Evolutionary conservation across 1,140 invertebrate species (phyloP).

Genomic region (Batillaria attramentaria): DNA sequence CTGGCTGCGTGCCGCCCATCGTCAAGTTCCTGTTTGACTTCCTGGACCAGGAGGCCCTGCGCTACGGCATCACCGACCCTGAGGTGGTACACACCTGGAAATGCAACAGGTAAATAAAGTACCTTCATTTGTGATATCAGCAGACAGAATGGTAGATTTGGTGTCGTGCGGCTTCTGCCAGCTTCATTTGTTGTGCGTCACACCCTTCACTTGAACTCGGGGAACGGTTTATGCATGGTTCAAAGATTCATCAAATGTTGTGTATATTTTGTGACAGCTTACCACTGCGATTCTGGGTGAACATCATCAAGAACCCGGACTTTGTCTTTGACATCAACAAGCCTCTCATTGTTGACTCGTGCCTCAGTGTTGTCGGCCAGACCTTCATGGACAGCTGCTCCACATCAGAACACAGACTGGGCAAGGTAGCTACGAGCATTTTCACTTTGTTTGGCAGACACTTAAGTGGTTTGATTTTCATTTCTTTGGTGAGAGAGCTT

Average conservation of each 20-base stretch:
- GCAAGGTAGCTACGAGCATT: conserved; percentile 90
- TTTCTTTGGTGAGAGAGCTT: no score
- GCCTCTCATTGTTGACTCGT: conserved; percentile 99
- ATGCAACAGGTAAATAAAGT: conserved; percentile 88
- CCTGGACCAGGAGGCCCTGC: conserved; percentile 95
- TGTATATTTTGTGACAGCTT: conserved; percentile 75
- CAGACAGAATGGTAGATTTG: no score
- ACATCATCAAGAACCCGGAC: conserved; percentile 99
- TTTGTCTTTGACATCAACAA: conserved; percentile 99
- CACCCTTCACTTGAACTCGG: no score
- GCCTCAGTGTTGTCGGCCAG: conserved; percentile 98
- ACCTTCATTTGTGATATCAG: no score
- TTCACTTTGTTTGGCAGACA: no score
- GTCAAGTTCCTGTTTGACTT: conserved; percentile 99
- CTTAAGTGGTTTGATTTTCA: no score
- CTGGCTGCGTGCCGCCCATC: conserved; percentile 84
- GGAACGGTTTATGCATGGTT: no score
- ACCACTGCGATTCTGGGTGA: conserved; percentile 95
- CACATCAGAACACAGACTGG: conserved; percentile 97
- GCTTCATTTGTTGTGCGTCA: no score
- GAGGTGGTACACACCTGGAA: conserved; percentile 99
- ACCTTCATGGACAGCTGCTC: conserved; percentile 99
- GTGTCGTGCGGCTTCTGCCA: no score
- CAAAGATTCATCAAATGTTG: no score
- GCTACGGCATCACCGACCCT: conserved; percentile 92